Conservation (phyloP, 35 echinoderm and acorn worm species). For the Lytechinus pictus region DNA sequence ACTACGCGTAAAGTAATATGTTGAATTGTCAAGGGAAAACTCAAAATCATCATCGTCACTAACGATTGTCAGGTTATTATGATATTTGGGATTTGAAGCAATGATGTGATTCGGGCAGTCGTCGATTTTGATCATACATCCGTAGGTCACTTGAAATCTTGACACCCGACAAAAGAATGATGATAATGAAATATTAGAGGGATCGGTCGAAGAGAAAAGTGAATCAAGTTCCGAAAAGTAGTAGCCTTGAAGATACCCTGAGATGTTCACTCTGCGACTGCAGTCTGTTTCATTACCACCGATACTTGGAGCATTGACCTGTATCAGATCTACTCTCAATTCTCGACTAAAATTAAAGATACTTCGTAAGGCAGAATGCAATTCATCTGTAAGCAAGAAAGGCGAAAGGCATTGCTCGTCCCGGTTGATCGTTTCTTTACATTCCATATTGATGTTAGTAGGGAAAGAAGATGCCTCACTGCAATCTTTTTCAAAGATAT, state of each 20-base stretch:
- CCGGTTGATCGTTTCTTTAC: neutral
- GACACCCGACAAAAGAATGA: neutral
- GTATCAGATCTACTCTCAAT: neutral
- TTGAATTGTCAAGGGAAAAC: neutral
- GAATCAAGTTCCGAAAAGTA: neutral
- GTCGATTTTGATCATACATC: neutral
- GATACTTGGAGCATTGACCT: neutral
- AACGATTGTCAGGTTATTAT: neutral
- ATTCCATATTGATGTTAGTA: neutral
- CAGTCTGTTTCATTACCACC: neutral
- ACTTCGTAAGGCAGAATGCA: neutral
- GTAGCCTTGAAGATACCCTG: neutral
- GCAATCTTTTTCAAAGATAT: neutral
- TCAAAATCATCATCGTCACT: neutral
- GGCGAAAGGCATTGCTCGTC: neutral
- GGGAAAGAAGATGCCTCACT: neutral
- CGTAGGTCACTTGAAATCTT: neutral
- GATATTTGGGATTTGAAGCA: neutral
- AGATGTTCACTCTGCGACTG: neutral
- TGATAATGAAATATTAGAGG: neutral
- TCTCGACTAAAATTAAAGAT: neutral
- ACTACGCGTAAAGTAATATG: neutral
- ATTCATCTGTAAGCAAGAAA: neutral
- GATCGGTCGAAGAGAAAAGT: neutral
- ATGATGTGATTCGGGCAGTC: neutral